Base-by-base conservation (phyloP, 2,113 vertebrate genomes). In the Hippotragus niger region DNA sequence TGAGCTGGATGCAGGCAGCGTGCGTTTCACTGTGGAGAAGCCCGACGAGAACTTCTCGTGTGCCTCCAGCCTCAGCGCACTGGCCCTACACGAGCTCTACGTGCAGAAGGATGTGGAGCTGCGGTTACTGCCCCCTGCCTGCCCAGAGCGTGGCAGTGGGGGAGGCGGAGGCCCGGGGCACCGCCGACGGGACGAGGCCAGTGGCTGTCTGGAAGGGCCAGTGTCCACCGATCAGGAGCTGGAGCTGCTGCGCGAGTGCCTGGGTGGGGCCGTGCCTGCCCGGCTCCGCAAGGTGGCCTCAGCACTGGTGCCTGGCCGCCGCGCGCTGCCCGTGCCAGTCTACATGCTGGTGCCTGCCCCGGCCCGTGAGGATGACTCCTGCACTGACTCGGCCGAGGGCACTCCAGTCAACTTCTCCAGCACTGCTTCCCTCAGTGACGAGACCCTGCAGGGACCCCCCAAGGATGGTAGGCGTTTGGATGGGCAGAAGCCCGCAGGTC, bases 41-140 rank as follows among this genome's bases (percentile, higher is more conserved):
- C 99, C 99, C 1, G 99, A 99, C 0, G 99, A 99, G 98, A 99
- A 99, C 98, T 99, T 99, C 98, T 99, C 99, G 0, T 99, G 99
- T 2, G 99, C 99, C 7, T 99, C 99, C 36, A 99, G 99, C 98
- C 98, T 99, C 90, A 99, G 99, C 0, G 99, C 99, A 0, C 98
- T 99, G 95, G 99, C 99, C 64, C 99, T 99, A 74, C 99, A 99
- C 0, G 99, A 99, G 97, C 99, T 99, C 92, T 99, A 99, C 0
- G 99, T 99, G 1, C 99, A 99, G 98, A 99, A 99, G 98, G 99
- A 99, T 0, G 99, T 99, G 90, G 99, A 99, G 98, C 99, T 99
- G 50, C 99, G 99, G 97, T 98, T 99, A 90, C 99, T 99, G 9
- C 99, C 99, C 0, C 99, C 99, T 0, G 99, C 99, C 90, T 99